Evolutionary conservation across 2,797 vertebrate genomes (phyloP).

Genomic region (Glyptemys insculpta): DNA sequence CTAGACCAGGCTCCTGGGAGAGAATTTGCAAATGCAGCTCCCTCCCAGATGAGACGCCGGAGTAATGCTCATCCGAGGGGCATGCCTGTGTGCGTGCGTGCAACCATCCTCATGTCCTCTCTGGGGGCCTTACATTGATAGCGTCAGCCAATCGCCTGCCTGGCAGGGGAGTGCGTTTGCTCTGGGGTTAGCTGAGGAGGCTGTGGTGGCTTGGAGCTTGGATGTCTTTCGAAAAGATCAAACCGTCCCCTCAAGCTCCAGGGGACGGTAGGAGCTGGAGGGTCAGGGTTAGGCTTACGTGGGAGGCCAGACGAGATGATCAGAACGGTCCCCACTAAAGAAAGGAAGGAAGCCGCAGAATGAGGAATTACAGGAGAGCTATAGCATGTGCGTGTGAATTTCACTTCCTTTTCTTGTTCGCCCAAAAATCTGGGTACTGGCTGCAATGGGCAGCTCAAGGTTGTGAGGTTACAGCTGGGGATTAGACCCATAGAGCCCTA

Average conservation of each 20-base stretch:
- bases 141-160: rapidly evolving
- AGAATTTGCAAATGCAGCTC: not conserved
- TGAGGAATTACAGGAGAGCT: rapidly evolving
- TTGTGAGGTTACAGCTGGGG: too few relatives aligned
- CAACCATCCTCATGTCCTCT: not conserved
- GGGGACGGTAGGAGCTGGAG: not conserved
- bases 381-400: not conserved
- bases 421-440: not conserved
- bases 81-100: too few relatives aligned
- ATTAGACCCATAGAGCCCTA: not conserved
- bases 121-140: not conserved
- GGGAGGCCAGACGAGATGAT: too few relatives aligned
- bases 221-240: not conserved
- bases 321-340: too few relatives aligned
- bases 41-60: too few relatives aligned
- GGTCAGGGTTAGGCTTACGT: not conserved
- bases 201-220: not conserved
- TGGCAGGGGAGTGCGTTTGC: not conserved
- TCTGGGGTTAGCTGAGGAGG: not conserved
- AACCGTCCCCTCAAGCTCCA: not conserved
- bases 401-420: not conserved
- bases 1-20: not conserved
- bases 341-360: not conserved
- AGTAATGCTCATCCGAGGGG: not conserved
- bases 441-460: not conserved